Percentiles rank a stretch among this genome's conserved stretches.
Evolutionary conservation across 2,113 vertebrate genomes (phyloP).

Genomic region (Thinocorus orbignyianus): DNA sequence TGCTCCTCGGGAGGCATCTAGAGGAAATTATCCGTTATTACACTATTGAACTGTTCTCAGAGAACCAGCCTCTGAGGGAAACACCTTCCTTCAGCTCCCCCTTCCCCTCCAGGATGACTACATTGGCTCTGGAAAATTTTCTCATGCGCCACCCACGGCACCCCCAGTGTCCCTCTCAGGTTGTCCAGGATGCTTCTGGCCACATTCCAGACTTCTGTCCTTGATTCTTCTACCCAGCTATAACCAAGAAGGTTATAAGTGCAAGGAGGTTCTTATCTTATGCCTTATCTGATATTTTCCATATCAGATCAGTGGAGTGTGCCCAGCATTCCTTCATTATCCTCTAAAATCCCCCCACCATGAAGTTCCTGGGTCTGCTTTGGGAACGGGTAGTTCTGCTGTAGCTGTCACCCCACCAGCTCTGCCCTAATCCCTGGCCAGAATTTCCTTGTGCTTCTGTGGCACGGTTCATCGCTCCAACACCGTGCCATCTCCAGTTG

Average conservation of each 20-base stretch:
- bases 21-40: not conserved
- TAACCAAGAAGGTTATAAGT: no score
- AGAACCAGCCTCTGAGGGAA: not conserved
- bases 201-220: not conserved
- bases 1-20: not conserved
- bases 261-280: not conserved
- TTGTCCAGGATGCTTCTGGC: not conserved
- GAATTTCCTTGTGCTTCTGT: not conserved
- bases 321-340: not conserved
- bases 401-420: not conserved
- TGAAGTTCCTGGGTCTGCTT: not conserved
- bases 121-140: not conserved
- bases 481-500: not conserved
- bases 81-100: not conserved
- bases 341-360: not conserved
- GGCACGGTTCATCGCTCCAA: not conserved
- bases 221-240: not conserved
- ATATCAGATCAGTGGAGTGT: no score
- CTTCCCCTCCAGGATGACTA: not conserved
- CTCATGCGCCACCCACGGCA: not conserved
- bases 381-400: not conserved
- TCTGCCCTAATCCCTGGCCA: not conserved
- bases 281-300: not conserved
- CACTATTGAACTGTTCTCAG: not conserved
- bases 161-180: no score